Evolutionary conservation across 2,113 vertebrate genomes (phyloP).

Genomic region (Gambusia affinis): DNA sequence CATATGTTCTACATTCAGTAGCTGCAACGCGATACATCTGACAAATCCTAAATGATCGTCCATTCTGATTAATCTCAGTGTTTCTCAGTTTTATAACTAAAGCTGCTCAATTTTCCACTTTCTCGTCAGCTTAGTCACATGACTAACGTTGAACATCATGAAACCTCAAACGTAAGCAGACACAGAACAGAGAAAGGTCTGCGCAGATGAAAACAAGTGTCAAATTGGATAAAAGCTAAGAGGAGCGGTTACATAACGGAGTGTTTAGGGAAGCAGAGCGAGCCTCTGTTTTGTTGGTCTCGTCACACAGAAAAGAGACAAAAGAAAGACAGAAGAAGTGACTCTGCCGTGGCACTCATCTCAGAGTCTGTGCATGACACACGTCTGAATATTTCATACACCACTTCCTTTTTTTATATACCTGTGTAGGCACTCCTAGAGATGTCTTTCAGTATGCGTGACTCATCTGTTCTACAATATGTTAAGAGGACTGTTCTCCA

Average conservation of each 20-base stretch:
- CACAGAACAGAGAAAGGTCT: no score
- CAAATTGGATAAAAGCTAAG: not conserved
- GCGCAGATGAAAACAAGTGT: not conserved
- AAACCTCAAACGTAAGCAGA: no score
- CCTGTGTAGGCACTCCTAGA: conserved; percentile 38
- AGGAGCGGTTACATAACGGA: not conserved
- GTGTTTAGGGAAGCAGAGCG: not conserved
- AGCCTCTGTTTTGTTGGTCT: not conserved
- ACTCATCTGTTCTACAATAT: conserved; percentile 31
- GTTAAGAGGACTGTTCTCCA: conserved; percentile 5
- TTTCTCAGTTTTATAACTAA: no score
- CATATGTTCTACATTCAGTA: no score
- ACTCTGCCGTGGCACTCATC: conserved; percentile 7
- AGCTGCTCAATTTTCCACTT: no score
- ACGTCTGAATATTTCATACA: conserved; percentile 52
- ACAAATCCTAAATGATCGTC: no score
- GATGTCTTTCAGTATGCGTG: conserved; percentile 19
- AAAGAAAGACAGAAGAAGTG: not conserved
- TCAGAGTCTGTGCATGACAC: conserved; percentile 8
- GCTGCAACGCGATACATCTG: no score
- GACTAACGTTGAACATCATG: no score
- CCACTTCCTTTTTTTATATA: conserved; percentile 25
- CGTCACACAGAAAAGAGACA: not conserved
- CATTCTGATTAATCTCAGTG: no score
- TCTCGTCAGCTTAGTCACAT: no score